Evolutionary conservation across 2,113 vertebrate species (phyloP), one percentile per base, ranked within the genome.

Genomic region (Scomber colias): DNA sequence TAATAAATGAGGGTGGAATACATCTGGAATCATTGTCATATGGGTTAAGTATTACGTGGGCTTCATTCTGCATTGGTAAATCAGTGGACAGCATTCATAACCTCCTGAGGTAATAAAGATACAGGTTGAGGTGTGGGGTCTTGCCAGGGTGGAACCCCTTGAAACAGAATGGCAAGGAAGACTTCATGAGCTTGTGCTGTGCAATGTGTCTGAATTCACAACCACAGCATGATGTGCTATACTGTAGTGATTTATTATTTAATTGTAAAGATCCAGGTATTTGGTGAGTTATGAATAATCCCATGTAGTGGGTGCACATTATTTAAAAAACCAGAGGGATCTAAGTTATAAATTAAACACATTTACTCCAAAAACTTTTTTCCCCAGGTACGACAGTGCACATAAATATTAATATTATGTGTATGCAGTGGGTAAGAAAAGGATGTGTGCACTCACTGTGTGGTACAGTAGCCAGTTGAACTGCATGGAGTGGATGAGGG

Each of bases 1-100:
- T 93, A 95, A 95, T 95, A 96, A 95, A 95, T 92, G 94, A 95
- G 94, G 92, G 92, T 94, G 95, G 94, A 95, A 94, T 95, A 93
- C 92, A 95, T 95, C 94, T 93, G 94, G 94, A 95, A 95, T 94
- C 93, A 94, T 95, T 94, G 94, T 95, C 93, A 94, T 93, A 92
- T 91, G 86, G 94, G 94, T 96, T 96, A 95, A 95, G 93, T 93
- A 93, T 93, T 93, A 93, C 86, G 82, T 90, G 81, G 93, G 95
- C 95, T 95, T 94, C 94, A 94, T 95, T 94, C 94, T 92, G 93
- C 92, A 95, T 95, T 95, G 94, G 94, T 92, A 94, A 95, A 95
- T 95, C 94, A 93, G 94, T 87, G 90, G 94, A 91, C 90, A 89
- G 91, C 88, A 89, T 92, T 93, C 93, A 90, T 94, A 95, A 95